phyloP scores from a whole-genome alignment of 2,888 invertebrate genomes.

The Drosophila koepferae region DNA sequence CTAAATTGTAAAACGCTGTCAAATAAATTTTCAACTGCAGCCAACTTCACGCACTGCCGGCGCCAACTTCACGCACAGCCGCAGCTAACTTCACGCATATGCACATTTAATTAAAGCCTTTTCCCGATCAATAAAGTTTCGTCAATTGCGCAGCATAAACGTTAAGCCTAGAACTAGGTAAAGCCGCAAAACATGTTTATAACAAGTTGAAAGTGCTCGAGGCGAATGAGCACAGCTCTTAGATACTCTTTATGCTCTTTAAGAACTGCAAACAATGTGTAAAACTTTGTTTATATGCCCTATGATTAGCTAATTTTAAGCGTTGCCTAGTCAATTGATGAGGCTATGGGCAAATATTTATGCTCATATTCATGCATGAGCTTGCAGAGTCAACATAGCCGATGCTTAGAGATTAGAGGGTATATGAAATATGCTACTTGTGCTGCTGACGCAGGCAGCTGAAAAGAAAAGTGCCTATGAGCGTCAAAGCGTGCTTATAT shows the following conservation, averaged over 20 bases:
- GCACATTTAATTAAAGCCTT: constrained; percentile 14
- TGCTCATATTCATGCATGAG: neutral
- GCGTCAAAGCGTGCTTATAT: constrained; percentile 13
- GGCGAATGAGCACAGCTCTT: constrained; percentile 5
- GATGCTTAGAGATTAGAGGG: constrained; percentile 8
- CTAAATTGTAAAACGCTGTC: neutral
- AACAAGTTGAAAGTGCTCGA: neutral
- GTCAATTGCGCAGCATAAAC: constrained; percentile 35
- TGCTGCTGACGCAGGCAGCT: constrained; percentile 25
- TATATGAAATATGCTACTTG: constrained; percentile 34
- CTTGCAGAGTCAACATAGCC: neutral
- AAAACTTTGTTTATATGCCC: neutral
- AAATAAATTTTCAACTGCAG: neutral
- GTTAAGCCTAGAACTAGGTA: constrained; percentile 1
- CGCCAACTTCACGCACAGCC: constrained; percentile 11
- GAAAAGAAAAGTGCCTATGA: constrained; percentile 62
- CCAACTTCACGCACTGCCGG: constrained; percentile 20
- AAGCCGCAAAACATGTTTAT: constrained; percentile 33
- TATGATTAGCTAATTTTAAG: neutral
- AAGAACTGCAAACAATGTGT: neutral
- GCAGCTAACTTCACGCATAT: constrained; percentile 16
- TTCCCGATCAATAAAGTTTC: constrained; percentile 18
- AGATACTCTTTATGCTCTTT: constrained; percentile 23
- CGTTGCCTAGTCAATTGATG: neutral
- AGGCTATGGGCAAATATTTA: neutral